These are phyloP conservation scores for Oophaga pumilio DNA, from an alignment of 2,113 vertebrate genomes.

Conservation along the genomic window DNA sequence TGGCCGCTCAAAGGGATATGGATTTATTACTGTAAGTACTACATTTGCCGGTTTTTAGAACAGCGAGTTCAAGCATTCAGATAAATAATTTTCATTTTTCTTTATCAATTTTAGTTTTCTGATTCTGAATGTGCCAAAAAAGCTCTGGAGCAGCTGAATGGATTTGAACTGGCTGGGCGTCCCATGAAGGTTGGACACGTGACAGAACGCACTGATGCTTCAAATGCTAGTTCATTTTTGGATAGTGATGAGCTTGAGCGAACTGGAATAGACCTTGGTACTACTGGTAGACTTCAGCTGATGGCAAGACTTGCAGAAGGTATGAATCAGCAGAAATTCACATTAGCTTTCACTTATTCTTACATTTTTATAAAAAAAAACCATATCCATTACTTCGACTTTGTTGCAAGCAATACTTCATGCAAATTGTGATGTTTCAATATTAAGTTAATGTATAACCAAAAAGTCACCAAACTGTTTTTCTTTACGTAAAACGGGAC, in stretches of 20 bases:
- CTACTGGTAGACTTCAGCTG: conserved; percentile 90
- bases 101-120: conserved; percentile 77
- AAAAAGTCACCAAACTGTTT: too few species aligned
- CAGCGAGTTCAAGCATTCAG: not conserved
- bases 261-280: conserved; percentile 91
- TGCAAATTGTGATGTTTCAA: too few species aligned
- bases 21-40: conserved; percentile 91
- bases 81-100: not conserved
- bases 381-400: too few species aligned
- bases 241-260: conserved; percentile 93
- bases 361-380: not conserved
- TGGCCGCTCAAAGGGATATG: conserved; percentile 92
- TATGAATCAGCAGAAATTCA: conserved; percentile 60
- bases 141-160: conserved; percentile 93
- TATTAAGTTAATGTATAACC: too few species aligned
- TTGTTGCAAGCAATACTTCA: too few species aligned
- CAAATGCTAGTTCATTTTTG: conserved; percentile 87
- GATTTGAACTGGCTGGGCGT: conserved; percentile 92
- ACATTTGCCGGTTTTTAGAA: not conserved
- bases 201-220: conserved; percentile 88
- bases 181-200: conserved; percentile 99
- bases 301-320: conserved; percentile 96
- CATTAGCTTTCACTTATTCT: not conserved
- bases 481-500: too few species aligned
- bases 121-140: conserved; percentile 96